Evolutionary conservation across 1,140 invertebrate species (phyloP).

Genomic region (Drosophila hydei): DNA sequence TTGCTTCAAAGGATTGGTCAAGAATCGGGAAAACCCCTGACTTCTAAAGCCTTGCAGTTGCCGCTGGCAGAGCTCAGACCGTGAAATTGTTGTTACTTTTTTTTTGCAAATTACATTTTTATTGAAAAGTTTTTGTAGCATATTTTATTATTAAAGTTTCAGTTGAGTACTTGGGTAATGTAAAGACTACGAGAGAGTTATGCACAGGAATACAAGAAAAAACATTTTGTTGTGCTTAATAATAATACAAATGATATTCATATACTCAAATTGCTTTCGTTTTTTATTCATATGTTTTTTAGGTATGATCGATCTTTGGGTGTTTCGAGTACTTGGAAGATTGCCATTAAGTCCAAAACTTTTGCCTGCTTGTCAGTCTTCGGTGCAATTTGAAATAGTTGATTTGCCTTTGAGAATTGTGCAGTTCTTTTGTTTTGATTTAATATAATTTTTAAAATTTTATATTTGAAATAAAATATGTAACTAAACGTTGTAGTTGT

Average conservation of each 20-base stretch:
- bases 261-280: slow-evolving; percentile 19
- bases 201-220: slow-evolving; percentile 32
- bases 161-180: slow-evolving; percentile 53
- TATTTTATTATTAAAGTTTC: slow-evolving; percentile 35
- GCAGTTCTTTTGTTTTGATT: slow-evolving; percentile 20
- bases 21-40: no score
- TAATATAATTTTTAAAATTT: slow-evolving; percentile 34
- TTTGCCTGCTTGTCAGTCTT: slow-evolving; percentile 62
- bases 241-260: slow-evolving; percentile 34
- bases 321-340: slow-evolving; percentile 27
- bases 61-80: no score
- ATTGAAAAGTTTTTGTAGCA: slow-evolving; percentile 49
- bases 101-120: slow-evolving; percentile 41
- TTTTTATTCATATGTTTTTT: slow-evolving; percentile 6
- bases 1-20: no score
- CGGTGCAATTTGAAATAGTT: slow-evolving; percentile 43
- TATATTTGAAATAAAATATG: slow-evolving; percentile 55
- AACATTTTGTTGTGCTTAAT: slow-evolving; percentile 20
- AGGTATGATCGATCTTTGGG: slow-evolving; percentile 66
- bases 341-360: slow-evolving; percentile 48
- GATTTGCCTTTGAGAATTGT: slow-evolving; percentile 26
- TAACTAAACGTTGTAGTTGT: slow-evolving; percentile 28
- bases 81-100: no score
- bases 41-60: no score
- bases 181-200: slow-evolving; percentile 41